phyloP scores from a whole-genome alignment of 2,113 vertebrate genomes.

The Zingel zingel region DNA sequence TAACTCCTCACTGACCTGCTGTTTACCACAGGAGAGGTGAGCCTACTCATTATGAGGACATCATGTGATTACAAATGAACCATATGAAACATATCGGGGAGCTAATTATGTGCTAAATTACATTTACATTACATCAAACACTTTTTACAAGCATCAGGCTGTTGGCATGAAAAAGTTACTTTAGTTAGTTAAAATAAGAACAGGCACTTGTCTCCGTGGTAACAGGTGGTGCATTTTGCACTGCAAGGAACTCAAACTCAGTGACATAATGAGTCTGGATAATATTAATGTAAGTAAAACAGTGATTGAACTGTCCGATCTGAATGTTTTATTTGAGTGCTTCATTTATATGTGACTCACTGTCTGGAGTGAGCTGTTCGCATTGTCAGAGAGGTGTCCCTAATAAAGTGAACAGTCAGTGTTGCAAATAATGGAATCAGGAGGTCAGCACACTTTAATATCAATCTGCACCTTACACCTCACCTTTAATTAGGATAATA shows the following conservation, averaged over 20 bases:
- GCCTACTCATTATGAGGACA: not conserved
- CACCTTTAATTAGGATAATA: not conserved
- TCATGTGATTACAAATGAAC: not conserved
- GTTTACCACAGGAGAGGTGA: not conserved
- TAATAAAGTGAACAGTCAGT: not conserved
- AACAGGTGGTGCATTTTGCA: not conserved
- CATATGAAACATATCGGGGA: slow-evolving; percentile 2
- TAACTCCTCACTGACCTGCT: not conserved
- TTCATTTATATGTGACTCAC: not conserved
- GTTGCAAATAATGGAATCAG: not conserved
- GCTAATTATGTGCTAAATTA: not conserved
- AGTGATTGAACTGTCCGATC: not conserved
- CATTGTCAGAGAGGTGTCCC: not conserved
- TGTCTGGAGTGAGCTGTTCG: not conserved
- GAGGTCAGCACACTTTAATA: not conserved
- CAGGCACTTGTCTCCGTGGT: not conserved
- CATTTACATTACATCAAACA: not conserved
- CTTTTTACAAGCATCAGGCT: not conserved
- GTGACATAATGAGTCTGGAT: not conserved
- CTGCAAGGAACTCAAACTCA: not conserved
- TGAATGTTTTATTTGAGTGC: slow-evolving; percentile 1
- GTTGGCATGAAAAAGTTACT: not conserved
- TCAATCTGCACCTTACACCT: not conserved
- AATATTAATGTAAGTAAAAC: not conserved
- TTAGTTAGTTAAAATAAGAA: not conserved